A percentile compares a stretch with the other conserved stretches of the same genome.
phyloP scores from a whole-genome alignment of 2,888 invertebrate species.

The Melinopterus prodromus region DNA sequence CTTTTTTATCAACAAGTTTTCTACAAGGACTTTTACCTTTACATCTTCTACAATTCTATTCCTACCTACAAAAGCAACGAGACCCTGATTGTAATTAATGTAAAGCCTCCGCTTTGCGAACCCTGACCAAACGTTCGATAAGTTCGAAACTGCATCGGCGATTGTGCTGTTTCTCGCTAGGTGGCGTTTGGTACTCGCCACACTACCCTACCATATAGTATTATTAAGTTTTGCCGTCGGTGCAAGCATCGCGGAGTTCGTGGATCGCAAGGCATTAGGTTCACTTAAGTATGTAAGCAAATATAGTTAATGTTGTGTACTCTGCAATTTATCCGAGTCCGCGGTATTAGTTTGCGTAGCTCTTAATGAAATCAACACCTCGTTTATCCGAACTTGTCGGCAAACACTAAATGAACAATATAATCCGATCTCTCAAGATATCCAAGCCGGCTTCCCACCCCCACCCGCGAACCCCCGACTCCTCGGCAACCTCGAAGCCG shows the following conservation, averaged over 20 bases:
- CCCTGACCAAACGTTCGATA: not conserved
- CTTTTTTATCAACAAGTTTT: too few species aligned
- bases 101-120: not conserved
- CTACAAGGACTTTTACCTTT: too few species aligned
- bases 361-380: slow-evolving; percentile 59
- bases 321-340: slow-evolving; percentile 55
- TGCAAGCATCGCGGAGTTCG: not conserved
- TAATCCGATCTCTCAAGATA: slow-evolving; percentile 44
- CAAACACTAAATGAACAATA: slow-evolving; percentile 52
- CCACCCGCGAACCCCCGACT: too few species aligned
- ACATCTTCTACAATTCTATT: too few species aligned
- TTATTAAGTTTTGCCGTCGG: not conserved
- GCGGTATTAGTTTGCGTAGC: slow-evolving; percentile 57
- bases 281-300: slow-evolving; percentile 52
- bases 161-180: not conserved
- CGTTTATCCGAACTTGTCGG: slow-evolving; percentile 38
- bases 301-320: slow-evolving; percentile 58
- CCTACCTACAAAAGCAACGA: too few species aligned
- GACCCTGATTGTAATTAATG: too few species aligned
- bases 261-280: slow-evolving; percentile 31
- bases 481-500: not conserved
- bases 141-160: not conserved
- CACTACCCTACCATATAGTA: not conserved
- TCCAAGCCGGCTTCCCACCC: not conserved
- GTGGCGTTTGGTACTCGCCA: not conserved